Evolutionary conservation across 1,140 invertebrate species (phyloP).

Genomic region (Callitettix versicolor): DNA sequence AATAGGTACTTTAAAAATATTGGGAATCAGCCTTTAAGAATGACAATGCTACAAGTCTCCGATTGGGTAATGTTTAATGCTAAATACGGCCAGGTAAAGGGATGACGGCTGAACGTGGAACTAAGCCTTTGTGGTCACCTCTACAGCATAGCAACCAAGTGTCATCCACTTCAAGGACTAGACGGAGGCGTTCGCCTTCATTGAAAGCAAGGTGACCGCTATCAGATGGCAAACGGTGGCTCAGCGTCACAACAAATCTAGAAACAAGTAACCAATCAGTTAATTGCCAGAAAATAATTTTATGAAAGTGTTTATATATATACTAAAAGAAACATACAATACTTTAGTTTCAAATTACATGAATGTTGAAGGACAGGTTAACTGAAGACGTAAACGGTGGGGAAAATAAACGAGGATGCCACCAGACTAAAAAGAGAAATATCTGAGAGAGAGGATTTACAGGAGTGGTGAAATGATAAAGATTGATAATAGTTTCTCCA

Average conservation of each 20-base stretch:
- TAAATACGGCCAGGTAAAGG: constrained; percentile 4
- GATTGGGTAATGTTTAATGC: background rate
- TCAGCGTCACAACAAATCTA: constrained; percentile 61
- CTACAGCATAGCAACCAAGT: constrained; percentile 65
- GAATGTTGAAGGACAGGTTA: constrained; percentile 16
- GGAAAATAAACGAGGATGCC: too few relatives aligned
- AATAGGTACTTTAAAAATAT: background rate
- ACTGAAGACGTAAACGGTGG: too few relatives aligned
- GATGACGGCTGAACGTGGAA: constrained; percentile 59
- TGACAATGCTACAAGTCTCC: background rate
- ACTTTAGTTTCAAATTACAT: too few relatives aligned
- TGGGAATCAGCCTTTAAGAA: background rate
- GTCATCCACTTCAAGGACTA: constrained; percentile 64
- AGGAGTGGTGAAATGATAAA: too few relatives aligned
- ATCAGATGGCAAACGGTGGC: constrained; percentile 59
- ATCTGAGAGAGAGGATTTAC: too few relatives aligned
- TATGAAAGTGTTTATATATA: too few relatives aligned
- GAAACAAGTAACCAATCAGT: too few relatives aligned
- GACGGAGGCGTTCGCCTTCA: constrained; percentile 58
- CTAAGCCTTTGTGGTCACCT: constrained; percentile 66
- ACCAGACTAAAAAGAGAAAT: too few relatives aligned
- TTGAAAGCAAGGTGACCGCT: constrained; percentile 69
- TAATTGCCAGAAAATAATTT: too few relatives aligned
- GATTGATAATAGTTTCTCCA: too few relatives aligned
- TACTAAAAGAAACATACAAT: too few relatives aligned